Evolutionary conservation across 2,888 invertebrate species (phyloP), one percentile per base, ranked within the genome.

Genomic region (Amiota minor): DNA sequence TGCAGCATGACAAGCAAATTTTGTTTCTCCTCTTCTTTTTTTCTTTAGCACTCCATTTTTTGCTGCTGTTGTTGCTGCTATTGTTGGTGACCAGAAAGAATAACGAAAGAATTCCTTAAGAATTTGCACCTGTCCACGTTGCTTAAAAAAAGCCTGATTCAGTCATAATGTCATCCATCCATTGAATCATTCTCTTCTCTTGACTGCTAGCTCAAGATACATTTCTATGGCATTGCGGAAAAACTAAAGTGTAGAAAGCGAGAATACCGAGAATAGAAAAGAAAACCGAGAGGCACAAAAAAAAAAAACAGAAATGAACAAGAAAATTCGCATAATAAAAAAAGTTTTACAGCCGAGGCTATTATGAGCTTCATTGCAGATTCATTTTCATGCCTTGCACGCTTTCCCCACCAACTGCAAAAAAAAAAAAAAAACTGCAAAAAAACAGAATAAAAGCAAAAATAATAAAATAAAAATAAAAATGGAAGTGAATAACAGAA

Each of bases 311-410:
- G 55, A 55, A 55, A 55, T 55, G n/a, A 55, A 55, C 16, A n/a
- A 16, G 18, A 55, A 55, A 12, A 18, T 55, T 18, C 18, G 75
- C 49, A 72, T 74, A 78, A 65, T 71, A 73, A 72, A 67, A 72
- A 46, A 71, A 53, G 55, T 47, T 61, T 68, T 65, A 68, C 46
- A 73, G 74, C 75, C 77, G 80, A 80, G 76, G 70, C 78, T 78
- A 80, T 79, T 74, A 74, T 80, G 80, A 81, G 82, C 68, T 68
- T 35, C 79, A 79, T 73, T 76, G 74, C 75, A 72, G 72, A 72
- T 74, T 75, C 78, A 59, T 59, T 12, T 20, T 56, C 16, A n/a
- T 55, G 70, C 79, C 84, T 78, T 80, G 80, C 73, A 75, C 72
- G 77, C 53, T 10, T 11, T 46, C 9, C 53, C 9, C 11, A 59